Evolutionary conservation across 2,797 vertebrate genomes (phyloP), one percentile per base, ranked within the genome.

Genomic region (Gobionotothen gibberifrons): DNA sequence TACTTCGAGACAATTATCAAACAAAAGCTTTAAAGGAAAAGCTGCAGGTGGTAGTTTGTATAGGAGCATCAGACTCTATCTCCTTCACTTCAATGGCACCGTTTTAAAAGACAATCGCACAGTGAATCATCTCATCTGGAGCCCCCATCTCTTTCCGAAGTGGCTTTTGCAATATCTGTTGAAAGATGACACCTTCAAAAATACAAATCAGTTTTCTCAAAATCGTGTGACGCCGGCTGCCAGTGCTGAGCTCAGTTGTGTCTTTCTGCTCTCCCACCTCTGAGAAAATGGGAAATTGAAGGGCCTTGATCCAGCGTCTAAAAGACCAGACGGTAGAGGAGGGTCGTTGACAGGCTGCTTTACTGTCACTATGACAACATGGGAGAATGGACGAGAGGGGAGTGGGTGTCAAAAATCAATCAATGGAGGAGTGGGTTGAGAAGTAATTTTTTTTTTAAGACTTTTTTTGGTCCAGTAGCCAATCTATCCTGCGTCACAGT

Each of bases 291-390:
- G 70, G 66, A 82, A 82, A 81, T 72, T 72, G 48, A 67, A 69
- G 74, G 66, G 72, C 10, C 57, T 60, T 22, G 56, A 81, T 83
- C 75, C 67, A 10, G 19, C 36, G 5, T 73, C 73, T 77, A 59
- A 71, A 62, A 64, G 40, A 52, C 39, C 53, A 87, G 82, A 74
- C 68, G 61, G 72, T 21, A 52, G 76, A 65, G 76, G 43, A 81
- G 76, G 59, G 76, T 84, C 85, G 87, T 66, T 62, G 53, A 85
- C 67, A 53, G 85, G 78, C 85, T 79, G 64, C 67, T 88, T 91
- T 82, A 64, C 74, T 5, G 58, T 94, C 89, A 83, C 93, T 93
- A 93, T 94, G 93, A 88, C 93, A 91, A 94, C 93, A 68, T 39
- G 39, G 61, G 76, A 46, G 64, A 88, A 88, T 71, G 66, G 57